Evolutionary conservation across 1,140 invertebrate genomes (phyloP).

Genomic region (Drosophila tropicalis): DNA sequence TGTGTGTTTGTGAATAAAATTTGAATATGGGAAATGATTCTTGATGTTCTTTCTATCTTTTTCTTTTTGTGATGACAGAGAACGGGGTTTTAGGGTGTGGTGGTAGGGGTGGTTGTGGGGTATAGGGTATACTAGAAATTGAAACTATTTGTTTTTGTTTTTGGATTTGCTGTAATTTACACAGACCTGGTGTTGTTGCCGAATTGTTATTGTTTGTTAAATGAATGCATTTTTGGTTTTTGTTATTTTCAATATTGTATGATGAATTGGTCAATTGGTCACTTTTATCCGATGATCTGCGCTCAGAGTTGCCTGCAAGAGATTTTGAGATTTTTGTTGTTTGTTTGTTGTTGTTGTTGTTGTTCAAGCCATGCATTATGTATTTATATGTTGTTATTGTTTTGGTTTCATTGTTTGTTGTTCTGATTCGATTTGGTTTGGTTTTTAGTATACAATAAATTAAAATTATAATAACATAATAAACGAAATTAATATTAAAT

Average conservation of each 20-base stretch:
- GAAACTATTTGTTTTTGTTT: slow-evolving; percentile 20
- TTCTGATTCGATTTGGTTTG: slow-evolving; percentile 11
- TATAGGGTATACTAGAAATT: slow-evolving; percentile 45
- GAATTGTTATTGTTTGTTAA: slow-evolving; percentile 84
- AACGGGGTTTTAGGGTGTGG: background rate
- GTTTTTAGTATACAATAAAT: slow-evolving; percentile 24
- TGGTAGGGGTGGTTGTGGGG: background rate
- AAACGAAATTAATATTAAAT: background rate
- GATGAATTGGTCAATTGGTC: slow-evolving; percentile 83
- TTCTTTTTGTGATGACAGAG: no score
- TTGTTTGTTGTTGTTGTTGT: slow-evolving; percentile 50
- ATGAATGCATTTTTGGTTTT: slow-evolving; percentile 83
- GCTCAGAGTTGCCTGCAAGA: slow-evolving; percentile 83
- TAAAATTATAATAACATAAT: background rate
- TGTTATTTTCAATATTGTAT: slow-evolving; percentile 83
- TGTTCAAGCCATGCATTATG: slow-evolving; percentile 82
- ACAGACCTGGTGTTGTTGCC: slow-evolving; percentile 83
- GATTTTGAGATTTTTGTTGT: slow-evolving; percentile 72
- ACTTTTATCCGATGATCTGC: slow-evolving; percentile 83
- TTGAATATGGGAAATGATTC: slow-evolving; percentile 16
- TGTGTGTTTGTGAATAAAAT: background rate
- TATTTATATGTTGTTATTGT: slow-evolving; percentile 41
- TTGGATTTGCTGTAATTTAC: slow-evolving; percentile 70
- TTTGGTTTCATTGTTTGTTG: slow-evolving; percentile 32
- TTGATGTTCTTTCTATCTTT: background rate